Base-by-base conservation (phyloP, 2,888 invertebrate genomes). In the Bursaphelenchus okinawaensis region DNA sequence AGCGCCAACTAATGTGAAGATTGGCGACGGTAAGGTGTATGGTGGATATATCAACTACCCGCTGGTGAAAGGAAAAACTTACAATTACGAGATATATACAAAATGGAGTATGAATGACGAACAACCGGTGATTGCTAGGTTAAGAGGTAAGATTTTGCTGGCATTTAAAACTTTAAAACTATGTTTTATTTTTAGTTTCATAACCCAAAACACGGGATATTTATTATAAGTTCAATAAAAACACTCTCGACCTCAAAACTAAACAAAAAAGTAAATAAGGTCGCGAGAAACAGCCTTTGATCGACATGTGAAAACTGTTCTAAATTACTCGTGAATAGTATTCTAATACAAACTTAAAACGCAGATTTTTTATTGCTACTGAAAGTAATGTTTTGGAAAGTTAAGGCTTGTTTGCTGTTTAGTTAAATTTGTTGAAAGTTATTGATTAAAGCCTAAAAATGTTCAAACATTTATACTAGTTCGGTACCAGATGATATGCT, bases 11-110 rank as follows among this genome's bases (percentile, higher is more conserved):
- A 75, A 71, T 63, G 69, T 80, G 20, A 69, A 71, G 7, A 74
- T 82, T 54, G 82, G 82, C 54, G 80, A 82, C 57, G 82, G 82
- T 27, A 65, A 59, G 6, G 82, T 82, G 20, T 75, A 80, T 61
- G 82, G 82, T 7, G 82, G 82, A 24, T 82, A 79, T 62, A 66
- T 82, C 61, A 82, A 82, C 71, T 82, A 82, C 65, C 82, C 82
- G 28, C 65, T 83, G 58, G 69, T 67, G 22, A 79, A 78, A 69
- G 81, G 79, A 58, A 77, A 77, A 65, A 80, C 76, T 61, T 82
- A 83, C 72, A 80, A 79, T 69, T 82, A 83, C 71, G 82, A 80
- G 67, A 69, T 80, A 52, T 77, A 80, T 67, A 78, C 80, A 22
- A 70, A 75, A 52, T 82, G 82, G 82, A 75, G 74, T 63, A 67